Evolutionary conservation across 2,888 invertebrate genomes (phyloP).

Genomic region (Lasioglossum figueresi): DNA sequence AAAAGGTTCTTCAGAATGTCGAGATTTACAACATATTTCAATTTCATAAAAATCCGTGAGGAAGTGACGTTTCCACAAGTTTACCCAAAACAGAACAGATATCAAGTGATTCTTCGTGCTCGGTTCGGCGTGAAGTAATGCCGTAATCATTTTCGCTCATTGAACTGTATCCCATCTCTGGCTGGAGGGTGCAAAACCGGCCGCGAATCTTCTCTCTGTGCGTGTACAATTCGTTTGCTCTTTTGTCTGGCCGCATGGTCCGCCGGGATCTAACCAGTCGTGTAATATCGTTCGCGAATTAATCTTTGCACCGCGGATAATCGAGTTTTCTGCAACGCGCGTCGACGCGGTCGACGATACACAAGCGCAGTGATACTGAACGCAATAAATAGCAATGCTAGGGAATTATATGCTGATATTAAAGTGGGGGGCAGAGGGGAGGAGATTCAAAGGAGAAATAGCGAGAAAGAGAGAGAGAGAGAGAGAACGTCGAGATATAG

Average conservation of each 20-base stretch:
- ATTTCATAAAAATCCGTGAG: too few species aligned
- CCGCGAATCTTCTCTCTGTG: conserved; percentile 14
- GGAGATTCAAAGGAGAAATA: conserved; percentile 12
- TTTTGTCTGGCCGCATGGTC: conserved; percentile 20
- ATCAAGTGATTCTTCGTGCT: background rate
- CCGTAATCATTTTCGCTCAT: background rate
- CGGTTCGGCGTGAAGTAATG: background rate
- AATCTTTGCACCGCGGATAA: conserved; percentile 53
- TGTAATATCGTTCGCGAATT: conserved; percentile 25
- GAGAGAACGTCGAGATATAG: background rate
- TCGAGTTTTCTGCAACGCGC: conserved; percentile 30
- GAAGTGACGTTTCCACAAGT: background rate
- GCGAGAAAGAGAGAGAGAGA: background rate
- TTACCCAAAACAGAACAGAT: background rate
- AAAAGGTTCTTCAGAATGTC: too few species aligned
- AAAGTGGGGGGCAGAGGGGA: background rate
- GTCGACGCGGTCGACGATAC: conserved; percentile 36
- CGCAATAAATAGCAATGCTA: conserved; percentile 71
- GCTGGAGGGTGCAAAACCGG: background rate
- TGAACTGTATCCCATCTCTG: background rate
- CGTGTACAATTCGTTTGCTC: conserved; percentile 24
- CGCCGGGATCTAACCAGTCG: conserved; percentile 2
- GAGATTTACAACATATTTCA: too few species aligned
- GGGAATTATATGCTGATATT: conserved; percentile 58
- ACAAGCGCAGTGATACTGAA: conserved; percentile 70